Conservation (phyloP, 2,888 invertebrate genomes). For the Drosophila neonasuta region DNA sequence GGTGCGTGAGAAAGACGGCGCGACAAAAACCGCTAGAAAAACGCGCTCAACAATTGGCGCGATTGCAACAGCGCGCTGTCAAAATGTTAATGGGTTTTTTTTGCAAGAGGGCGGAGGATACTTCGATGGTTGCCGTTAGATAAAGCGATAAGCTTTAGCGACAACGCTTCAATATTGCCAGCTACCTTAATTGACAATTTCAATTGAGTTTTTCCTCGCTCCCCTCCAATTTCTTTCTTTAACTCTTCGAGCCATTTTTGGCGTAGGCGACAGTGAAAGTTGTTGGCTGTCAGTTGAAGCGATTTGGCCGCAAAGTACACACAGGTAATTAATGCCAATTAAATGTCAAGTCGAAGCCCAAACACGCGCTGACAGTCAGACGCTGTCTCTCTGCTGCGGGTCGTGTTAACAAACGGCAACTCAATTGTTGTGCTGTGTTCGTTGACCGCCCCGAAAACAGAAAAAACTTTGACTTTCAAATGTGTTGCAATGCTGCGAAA, state of each 20-base stretch:
- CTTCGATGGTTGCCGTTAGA: conserved; percentile 30
- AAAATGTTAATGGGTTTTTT: conserved; percentile 15
- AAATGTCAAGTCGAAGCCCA: conserved; percentile 65
- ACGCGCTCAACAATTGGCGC: conserved; percentile 27
- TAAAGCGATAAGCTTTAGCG: conserved; percentile 47
- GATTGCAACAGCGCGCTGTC: conserved; percentile 40
- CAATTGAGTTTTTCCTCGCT: conserved; percentile 56
- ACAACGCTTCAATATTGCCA: conserved; percentile 32
- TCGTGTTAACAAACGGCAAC: conserved; percentile 49
- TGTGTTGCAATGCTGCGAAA: conserved; percentile 32
- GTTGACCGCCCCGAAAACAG: conserved; percentile 45
- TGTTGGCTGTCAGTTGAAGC: conserved; percentile 29
- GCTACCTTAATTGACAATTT: conserved; percentile 65
- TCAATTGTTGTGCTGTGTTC: conserved; percentile 37
- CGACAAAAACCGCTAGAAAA: conserved; percentile 45
- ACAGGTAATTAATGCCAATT: conserved; percentile 74
- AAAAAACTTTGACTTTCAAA: conserved; percentile 66
- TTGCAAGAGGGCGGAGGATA: neutral
- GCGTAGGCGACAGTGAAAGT: conserved; percentile 74
- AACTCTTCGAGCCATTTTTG: conserved; percentile 48
- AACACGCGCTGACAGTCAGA: conserved; percentile 35
- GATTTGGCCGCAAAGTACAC: conserved; percentile 42
- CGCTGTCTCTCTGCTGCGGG: conserved; percentile 23
- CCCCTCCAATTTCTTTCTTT: conserved; percentile 1
- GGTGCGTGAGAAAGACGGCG: conserved; percentile 44